Evolutionary conservation across 2,797 vertebrate species (phyloP).

Genomic region (Buceros bicornis): DNA sequence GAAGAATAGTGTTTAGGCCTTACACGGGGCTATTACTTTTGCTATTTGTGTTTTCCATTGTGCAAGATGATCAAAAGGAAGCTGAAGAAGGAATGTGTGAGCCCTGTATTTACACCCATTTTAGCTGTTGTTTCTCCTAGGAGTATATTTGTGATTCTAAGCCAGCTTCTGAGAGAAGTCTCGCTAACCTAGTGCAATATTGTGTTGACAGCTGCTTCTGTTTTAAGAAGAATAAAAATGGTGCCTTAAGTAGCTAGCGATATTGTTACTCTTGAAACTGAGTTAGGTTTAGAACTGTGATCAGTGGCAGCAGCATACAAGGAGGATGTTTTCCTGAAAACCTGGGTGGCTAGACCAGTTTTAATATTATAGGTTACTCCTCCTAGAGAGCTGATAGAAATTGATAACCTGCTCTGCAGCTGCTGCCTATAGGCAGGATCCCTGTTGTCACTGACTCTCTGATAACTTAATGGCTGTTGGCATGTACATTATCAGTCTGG

Average conservation of each 20-base stretch:
- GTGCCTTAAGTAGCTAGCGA: background rate
- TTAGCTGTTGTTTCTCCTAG: background rate
- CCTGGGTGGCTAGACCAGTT: background rate
- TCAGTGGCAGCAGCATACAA: background rate
- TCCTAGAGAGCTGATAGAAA: background rate
- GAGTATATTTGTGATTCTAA: background rate
- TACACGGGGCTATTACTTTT: background rate
- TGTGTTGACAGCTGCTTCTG: background rate
- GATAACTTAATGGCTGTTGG: background rate
- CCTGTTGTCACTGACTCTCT: background rate
- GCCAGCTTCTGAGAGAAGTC: background rate
- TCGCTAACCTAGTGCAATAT: background rate
- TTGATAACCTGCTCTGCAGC: background rate
- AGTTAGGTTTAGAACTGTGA: background rate
- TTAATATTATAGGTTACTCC: background rate
- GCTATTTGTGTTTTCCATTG: background rate
- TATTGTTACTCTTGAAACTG: background rate
- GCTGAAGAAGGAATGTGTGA: background rate
- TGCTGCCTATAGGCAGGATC: background rate
- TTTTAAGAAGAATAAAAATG: background rate
- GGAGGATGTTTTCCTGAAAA: background rate
- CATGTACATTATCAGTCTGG: background rate
- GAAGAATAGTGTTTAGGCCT: background rate
- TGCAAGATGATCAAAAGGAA: background rate
- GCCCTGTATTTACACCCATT: background rate